phyloP scores from a whole-genome alignment of 2,888 invertebrate species.

The Furcula furcula region DNA sequence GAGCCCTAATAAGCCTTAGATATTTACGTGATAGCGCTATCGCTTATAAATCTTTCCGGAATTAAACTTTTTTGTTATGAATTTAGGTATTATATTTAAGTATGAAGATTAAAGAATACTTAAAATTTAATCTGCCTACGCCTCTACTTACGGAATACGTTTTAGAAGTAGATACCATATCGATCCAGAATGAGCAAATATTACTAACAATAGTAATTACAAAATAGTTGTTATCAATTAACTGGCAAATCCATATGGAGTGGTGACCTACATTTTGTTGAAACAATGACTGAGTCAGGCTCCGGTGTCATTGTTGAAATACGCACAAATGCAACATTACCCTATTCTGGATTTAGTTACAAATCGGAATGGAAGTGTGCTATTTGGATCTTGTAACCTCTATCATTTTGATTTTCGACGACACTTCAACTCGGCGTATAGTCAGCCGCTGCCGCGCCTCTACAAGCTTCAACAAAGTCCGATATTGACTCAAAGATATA shows the following conservation, averaged over 20 bases:
- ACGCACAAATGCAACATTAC: slow-evolving; percentile 23
- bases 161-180: slow-evolving; percentile 2
- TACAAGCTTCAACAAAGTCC: too few species aligned
- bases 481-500: too few species aligned
- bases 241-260: slow-evolving; percentile 52
- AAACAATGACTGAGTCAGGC: slow-evolving; percentile 71
- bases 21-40: slow-evolving; percentile 30
- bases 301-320: slow-evolving; percentile 53
- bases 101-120: too few species aligned
- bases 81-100: too few species aligned
- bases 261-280: slow-evolving; percentile 61
- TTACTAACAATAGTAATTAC: slow-evolving; percentile 18
- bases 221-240: slow-evolving; percentile 46
- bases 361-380: too few species aligned
- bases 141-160: slow-evolving; percentile 12
- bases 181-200: background rate
- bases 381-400: too few species aligned
- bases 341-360: background rate
- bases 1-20: slow-evolving; percentile 61
- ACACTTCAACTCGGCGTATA: too few species aligned
- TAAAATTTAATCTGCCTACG: too few species aligned
- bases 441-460: too few species aligned
- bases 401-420: too few species aligned
- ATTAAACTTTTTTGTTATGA: slow-evolving; percentile 41
- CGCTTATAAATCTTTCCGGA: slow-evolving; percentile 43